A percentile compares a stretch with the other conserved stretches of the same genome.
These are phyloP conservation scores for Drosophila putrida DNA, from an alignment of 2,888 invertebrate genomes.

Conservation along the genomic window DNA sequence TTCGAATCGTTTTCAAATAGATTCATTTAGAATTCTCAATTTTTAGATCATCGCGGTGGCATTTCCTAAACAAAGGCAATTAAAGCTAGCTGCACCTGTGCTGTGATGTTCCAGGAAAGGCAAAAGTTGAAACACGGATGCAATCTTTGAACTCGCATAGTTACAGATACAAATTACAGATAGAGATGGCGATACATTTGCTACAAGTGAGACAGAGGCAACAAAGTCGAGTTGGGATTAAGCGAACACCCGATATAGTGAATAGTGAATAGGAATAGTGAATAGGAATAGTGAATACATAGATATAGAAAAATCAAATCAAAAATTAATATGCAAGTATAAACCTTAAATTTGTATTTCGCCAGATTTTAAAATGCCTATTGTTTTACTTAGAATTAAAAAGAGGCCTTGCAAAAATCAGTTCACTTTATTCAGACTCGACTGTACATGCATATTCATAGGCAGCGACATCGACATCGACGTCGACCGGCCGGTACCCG, in stretches of 20 bases:
- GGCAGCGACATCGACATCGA: conserved; percentile 43
- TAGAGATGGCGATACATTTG: conserved; percentile 10
- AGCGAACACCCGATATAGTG: too few species aligned
- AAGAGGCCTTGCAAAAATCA: too few species aligned
- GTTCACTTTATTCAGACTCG: too few species aligned
- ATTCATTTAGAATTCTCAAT: background rate
- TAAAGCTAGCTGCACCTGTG: conserved; percentile 29
- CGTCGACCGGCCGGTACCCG: conserved; percentile 43
- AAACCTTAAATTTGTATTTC: too few species aligned
- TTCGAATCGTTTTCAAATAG: background rate
- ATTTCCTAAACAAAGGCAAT: conserved; percentile 37
- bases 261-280: too few species aligned
- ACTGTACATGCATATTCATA: conserved; percentile 56
- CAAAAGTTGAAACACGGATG: conserved; percentile 58
- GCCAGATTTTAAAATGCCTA: too few species aligned
- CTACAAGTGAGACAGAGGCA: conserved; percentile 29
- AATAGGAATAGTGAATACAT: too few species aligned
- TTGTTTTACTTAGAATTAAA: too few species aligned
- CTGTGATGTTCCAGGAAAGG: conserved; percentile 50
- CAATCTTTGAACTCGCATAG: conserved; percentile 41
- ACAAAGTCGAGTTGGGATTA: too few species aligned
- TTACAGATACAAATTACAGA: conserved; percentile 1
- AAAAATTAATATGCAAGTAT: too few species aligned
- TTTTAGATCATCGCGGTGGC: conserved; percentile 12
- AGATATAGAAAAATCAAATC: too few species aligned